Evolutionary conservation across 2,888 invertebrate species (phyloP), one percentile per base, ranked within the genome.

Genomic region (Drosophila nr. fundita): DNA sequence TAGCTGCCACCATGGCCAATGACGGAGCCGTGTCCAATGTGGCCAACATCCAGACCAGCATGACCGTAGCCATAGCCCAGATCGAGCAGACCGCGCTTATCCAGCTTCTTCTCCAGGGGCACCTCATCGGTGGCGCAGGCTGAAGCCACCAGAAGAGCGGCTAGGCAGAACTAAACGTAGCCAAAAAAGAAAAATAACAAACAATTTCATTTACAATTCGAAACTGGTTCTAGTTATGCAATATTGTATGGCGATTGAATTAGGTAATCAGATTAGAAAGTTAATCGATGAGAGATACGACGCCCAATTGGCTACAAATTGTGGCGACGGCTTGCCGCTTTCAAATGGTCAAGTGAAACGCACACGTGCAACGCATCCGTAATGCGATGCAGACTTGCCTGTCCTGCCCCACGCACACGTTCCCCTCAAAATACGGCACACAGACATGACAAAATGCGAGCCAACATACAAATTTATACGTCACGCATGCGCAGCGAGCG

Each of bases 21-120:
- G 91, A 95, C 94, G 29, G 95, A 95, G 10, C 94, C 95, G 38
- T 95, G 95, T 62, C 96, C 96, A 84, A 96, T 94, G 92, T 96
- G 95, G 58, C 97, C 97, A 77, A 96, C 93, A 91, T 96, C 96
- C 78, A 96, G 95, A 80, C 96, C 96, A 88, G 95, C 95, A 91
- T 95, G 94, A 71, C 96, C 96, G 92, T 97, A 97, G 63, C 97
- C 97, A 88, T 97, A 96, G 84, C 97, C 97, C 91, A 97, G 94
- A 91, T 96, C 95, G 70, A 96, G 94, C 85, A 97, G 95, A 82
- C 97, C 97, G 84, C 97, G 96, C 93, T 97, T 97, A 94, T 96
- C 96, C 92, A 96, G 95, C 93, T 97, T 97, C 94, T 97, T 96
- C 77, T 96, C 96, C 81, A 95, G 92, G 65, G 95, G 94, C 86